phyloP scores from a whole-genome alignment of 2,888 invertebrate genomes.

The Diachrysia chrysitis region DNA sequence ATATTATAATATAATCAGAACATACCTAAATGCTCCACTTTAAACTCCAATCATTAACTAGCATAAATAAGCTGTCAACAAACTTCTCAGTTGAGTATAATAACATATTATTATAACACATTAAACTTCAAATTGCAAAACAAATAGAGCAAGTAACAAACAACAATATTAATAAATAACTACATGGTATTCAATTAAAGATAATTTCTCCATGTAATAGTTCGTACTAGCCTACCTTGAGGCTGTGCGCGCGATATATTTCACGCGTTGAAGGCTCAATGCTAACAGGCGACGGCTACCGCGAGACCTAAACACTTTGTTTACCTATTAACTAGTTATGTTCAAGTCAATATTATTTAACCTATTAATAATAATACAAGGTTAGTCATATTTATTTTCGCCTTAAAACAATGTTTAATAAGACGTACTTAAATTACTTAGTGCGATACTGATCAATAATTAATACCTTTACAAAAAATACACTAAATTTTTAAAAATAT shows the following conservation, averaged over 20 bases:
- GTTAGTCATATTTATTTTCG: constrained; percentile 14
- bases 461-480: not conserved
- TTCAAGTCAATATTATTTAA: constrained; percentile 36
- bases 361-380: constrained; percentile 28
- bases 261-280: constrained; percentile 71
- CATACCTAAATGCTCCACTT: too few species aligned
- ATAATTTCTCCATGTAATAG: constrained; percentile 52
- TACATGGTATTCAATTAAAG: constrained; percentile 50
- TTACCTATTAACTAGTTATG: constrained; percentile 41
- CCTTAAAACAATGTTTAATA: constrained; percentile 8
- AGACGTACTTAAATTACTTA: not conserved
- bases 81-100: not conserved
- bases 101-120: not conserved
- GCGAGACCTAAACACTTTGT: constrained; percentile 30
- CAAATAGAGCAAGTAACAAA: constrained; percentile 32
- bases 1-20: too few species aligned
- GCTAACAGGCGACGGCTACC: constrained; percentile 64
- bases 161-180: constrained; percentile 45
- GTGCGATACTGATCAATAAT: not conserved
- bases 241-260: constrained; percentile 58
- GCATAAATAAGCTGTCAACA: constrained; percentile 4
- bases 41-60: constrained; percentile 2
- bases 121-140: not conserved
- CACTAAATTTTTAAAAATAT: too few species aligned
- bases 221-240: constrained; percentile 48